These are phyloP conservation scores for Acinonyx jubatus DNA, from an alignment of 2,113 vertebrate species.

Conservation along the genomic window DNA sequence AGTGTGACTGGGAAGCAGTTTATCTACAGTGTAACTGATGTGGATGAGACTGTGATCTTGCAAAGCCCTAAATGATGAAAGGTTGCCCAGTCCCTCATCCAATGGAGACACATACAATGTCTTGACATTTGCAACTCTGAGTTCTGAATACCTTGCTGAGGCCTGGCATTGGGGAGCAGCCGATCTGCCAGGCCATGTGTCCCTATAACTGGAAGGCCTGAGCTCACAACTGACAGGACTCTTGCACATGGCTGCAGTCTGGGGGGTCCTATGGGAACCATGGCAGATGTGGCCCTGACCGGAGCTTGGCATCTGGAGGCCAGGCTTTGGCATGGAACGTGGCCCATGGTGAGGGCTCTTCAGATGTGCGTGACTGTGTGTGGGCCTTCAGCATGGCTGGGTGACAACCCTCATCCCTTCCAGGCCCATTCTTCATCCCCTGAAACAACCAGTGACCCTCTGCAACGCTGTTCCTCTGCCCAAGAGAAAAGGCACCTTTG, in stretches of 20 bases:
- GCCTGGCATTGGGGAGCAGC: not conserved
- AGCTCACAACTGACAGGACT: not conserved
- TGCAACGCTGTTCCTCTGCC: not conserved
- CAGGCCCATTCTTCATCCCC: not conserved
- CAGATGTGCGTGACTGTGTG: not conserved
- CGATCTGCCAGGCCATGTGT: not conserved
- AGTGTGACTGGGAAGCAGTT: conserved; percentile 22
- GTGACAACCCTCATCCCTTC: not conserved
- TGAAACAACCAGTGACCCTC: not conserved
- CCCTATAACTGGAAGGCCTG: not conserved
- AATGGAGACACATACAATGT: not conserved
- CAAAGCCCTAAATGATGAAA: not conserved
- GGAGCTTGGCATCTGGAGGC: conserved; percentile 34
- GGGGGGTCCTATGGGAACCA: not conserved
- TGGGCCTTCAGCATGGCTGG: conserved; percentile 4
- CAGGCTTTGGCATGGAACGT: conserved; percentile 10
- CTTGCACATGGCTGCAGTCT: not conserved
- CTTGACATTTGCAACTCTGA: not conserved
- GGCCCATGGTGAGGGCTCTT: not conserved
- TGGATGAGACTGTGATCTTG: not conserved
- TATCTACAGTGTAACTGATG: not conserved
- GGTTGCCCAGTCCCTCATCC: not conserved
- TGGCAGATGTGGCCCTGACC: not conserved
- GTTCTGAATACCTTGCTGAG: not conserved
- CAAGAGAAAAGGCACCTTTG: not conserved